Percentiles rank a stretch among this genome's conserved stretches.
Evolutionary conservation across 2,797 vertebrate genomes (phyloP).

Genomic region (Acrocephalus scirpaceus): DNA sequence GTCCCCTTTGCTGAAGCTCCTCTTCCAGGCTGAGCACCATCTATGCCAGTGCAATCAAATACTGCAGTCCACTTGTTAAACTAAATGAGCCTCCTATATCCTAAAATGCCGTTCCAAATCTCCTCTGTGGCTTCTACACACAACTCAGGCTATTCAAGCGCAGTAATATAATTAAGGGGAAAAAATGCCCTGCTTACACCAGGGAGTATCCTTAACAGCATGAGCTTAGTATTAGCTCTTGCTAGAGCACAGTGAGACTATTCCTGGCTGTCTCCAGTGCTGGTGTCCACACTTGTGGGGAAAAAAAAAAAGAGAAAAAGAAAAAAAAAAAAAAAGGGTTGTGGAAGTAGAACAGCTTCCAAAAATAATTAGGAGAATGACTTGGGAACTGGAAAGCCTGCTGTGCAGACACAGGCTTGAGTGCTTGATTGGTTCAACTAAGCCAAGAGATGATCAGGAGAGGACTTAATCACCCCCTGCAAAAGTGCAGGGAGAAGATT

Average conservation of each 20-base stretch:
- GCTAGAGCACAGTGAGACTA: neutral
- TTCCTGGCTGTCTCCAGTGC: slow-evolving; percentile 4
- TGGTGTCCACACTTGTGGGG: neutral
- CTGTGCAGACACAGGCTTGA: neutral
- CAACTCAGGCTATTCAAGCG: neutral
- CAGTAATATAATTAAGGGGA: neutral
- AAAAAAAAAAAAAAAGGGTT: neutral
- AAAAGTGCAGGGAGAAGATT: neutral
- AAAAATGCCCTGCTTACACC: slow-evolving; percentile 20
- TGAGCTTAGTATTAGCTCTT: neutral
- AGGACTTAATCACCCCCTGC: neutral
- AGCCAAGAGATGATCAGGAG: neutral
- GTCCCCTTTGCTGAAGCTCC: neutral
- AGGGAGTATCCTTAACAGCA: slow-evolving; percentile 12
- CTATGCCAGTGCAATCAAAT: neutral
- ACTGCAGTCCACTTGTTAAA: neutral
- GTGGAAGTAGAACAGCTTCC: slow-evolving; percentile 23
- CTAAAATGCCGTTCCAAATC: neutral
- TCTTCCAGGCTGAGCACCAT: neutral
- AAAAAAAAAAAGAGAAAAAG: neutral
- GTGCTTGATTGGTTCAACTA: neutral
- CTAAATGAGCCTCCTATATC: neutral
- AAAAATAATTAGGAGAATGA: slow-evolving; percentile 41
- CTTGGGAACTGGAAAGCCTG: neutral
- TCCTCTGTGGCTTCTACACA: neutral